Base-by-base conservation (phyloP, 2,888 invertebrate genomes). In the Andrena flavipes region DNA sequence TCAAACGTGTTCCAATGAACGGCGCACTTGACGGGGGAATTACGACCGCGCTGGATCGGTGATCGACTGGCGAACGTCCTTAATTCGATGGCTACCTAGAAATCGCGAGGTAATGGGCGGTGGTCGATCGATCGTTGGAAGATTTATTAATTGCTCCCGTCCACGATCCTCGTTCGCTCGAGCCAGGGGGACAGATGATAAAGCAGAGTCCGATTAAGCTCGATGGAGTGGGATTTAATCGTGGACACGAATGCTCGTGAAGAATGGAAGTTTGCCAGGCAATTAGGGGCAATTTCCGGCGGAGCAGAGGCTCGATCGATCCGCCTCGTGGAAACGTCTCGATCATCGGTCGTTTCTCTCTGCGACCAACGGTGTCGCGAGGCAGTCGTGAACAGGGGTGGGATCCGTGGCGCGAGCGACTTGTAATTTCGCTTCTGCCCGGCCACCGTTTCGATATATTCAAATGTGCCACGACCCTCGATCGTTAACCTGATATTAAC, bases 231-330 rank as follows among this genome's bases (percentile, higher is more conserved):
- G 80, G 72, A 56, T 78, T 68, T 84, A 79, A 76, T 86, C 75
- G 48, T 29, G 63, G 51, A 13, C 84, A 49, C 35, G 76, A 48
- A 73, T 56, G 68, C 59, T 72, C n/a, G 72, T 48, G 74, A 83
- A 80, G 86, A 80, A 85, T 73, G 72, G 80, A 85, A 83, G 80
- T 85, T 85, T 72, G 64, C 48, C 68, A 83, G 83, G 51, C 60
- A 75, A 74, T 78, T 70, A 72, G 80, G 64, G 51, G 82, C 67
- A 75, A 85, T 85, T 85, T 86, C 85, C 86, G 83, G 80, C 51
- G 65, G 60, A 56, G 29, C 60, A 29, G 70, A 60, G 76, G 73
- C 67, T 26, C 72, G 63, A 76, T 62, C 54, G 76, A 74, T 69
- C 69, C 77, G 76, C 80, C 49, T 54, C 64, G 71, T 76, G 42